A percentile compares a stretch with the other conserved stretches of the same genome.
Evolutionary conservation across 2,113 vertebrate species (phyloP).

Genomic region (Malurus alboscapulatus): DNA sequence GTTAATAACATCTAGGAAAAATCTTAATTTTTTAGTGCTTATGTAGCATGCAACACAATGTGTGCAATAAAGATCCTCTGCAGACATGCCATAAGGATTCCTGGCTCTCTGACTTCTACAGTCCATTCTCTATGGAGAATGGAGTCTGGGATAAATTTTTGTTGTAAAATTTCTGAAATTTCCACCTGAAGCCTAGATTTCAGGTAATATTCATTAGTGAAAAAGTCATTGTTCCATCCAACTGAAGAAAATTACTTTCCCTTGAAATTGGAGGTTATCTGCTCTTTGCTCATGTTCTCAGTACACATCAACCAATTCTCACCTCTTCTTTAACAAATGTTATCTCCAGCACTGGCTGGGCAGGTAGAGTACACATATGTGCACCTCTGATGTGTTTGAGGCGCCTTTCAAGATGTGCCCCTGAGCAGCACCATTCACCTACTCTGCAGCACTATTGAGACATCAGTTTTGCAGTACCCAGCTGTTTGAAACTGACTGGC

Average conservation of each 20-base stretch:
- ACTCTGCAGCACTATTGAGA: not conserved
- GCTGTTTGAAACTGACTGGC: conserved; percentile 5
- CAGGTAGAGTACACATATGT: not conserved
- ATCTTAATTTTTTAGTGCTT: not conserved
- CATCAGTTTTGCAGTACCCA: not conserved
- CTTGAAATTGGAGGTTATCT: not conserved
- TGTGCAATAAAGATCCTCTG: not conserved
- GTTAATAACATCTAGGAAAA: not conserved
- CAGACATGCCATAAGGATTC: not conserved
- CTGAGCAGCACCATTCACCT: not conserved
- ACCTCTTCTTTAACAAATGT: not conserved
- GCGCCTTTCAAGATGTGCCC: not conserved
- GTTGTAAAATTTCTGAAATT: not conserved
- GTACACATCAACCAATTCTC: not conserved
- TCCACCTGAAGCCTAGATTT: not conserved
- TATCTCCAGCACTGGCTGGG: not conserved
- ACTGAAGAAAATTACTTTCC: not conserved
- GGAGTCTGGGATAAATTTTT: not conserved
- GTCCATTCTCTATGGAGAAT: not conserved
- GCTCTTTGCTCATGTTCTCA: not conserved
- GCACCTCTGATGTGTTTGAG: not conserved
- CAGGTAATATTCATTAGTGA: not conserved
- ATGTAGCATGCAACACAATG: rapidly evolving
- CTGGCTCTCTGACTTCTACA: not conserved
- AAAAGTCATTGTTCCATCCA: not conserved